Evolutionary conservation across 2,888 invertebrate species (phyloP).

Genomic region (Noctua comes): DNA sequence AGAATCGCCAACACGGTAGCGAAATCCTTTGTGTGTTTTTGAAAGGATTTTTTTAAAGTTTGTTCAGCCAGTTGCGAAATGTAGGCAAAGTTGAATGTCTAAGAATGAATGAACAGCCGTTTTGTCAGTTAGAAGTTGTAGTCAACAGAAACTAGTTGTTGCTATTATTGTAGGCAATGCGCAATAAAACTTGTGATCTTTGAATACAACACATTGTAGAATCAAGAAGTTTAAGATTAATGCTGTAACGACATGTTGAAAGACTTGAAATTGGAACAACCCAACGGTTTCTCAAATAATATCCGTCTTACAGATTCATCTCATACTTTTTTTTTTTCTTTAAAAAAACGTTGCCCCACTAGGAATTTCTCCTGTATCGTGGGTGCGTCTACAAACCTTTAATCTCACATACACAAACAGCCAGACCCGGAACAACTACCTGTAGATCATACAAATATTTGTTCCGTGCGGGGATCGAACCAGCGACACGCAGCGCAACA

Average conservation of each 20-base stretch:
- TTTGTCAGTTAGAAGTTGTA: conserved; percentile 20
- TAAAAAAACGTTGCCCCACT: too few species aligned
- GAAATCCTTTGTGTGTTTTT: conserved; percentile 21
- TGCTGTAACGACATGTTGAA: neutral
- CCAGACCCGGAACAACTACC: too few species aligned
- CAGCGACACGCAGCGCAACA: too few species aligned
- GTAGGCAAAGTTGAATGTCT: neutral
- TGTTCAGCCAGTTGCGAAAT: conserved; percentile 10
- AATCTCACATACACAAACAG: too few species aligned
- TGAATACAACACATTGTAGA: conserved; percentile 1
- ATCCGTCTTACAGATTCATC: neutral
- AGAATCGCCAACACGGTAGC: conserved; percentile 16
- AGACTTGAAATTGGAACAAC: neutral
- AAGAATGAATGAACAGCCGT: conserved; percentile 8
- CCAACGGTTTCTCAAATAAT: neutral
- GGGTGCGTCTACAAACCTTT: too few species aligned
- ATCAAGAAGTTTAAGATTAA: conserved; percentile 3
- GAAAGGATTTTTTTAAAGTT: conserved; percentile 4
- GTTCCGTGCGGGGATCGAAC: too few species aligned
- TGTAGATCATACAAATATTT: too few species aligned
- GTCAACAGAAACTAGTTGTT: conserved; percentile 31
- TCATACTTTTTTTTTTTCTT: too few species aligned
- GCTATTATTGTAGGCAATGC: conserved; percentile 5
- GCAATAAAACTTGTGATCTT: conserved; percentile 8
- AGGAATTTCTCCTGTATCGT: too few species aligned